These are phyloP conservation scores for Etia nguti DNA, from an alignment of 2,113 vertebrate genomes.

Conservation along the genomic window DNA sequence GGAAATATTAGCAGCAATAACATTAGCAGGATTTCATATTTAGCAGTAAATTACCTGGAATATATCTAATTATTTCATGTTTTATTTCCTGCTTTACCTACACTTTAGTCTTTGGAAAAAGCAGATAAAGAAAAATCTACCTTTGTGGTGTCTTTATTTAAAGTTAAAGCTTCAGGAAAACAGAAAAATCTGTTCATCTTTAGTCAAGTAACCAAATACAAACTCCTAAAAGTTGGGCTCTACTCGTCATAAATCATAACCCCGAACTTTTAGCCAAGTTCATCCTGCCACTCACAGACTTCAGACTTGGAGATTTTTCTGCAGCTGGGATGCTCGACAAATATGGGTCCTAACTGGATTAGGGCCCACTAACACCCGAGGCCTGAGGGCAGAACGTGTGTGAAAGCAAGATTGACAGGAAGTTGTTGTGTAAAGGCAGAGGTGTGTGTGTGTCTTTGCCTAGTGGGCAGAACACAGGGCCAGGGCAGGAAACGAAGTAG, in stretches of 20 bases:
- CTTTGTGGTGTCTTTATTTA: not conserved
- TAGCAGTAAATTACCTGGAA: not conserved
- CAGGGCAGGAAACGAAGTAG: conserved; percentile 45
- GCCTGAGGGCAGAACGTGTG: conserved; percentile 43
- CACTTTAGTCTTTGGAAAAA: not conserved
- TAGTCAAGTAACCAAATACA: not conserved
- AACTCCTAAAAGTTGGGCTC: not conserved
- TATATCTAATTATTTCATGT: not conserved
- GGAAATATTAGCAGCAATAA: not conserved
- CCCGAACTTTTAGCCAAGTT: not conserved
- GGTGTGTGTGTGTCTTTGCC: conserved; percentile 46
- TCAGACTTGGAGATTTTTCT: not conserved
- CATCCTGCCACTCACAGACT: conserved; percentile 1
- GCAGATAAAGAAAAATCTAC: not conserved
- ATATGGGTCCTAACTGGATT: conserved; percentile 30
- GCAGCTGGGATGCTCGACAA: conserved; percentile 7
- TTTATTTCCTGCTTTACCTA: not conserved
- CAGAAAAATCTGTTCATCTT: not conserved
- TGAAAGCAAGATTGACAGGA: conserved; percentile 54
- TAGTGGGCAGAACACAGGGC: conserved; percentile 45
- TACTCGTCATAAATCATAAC: not conserved
- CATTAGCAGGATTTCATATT: not conserved
- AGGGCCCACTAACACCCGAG: conserved; percentile 9
- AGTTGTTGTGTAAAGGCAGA: conserved; percentile 51
- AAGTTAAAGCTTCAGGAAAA: not conserved